phyloP scores from a whole-genome alignment of 35 echinoderm and acorn worm genomes.

The Apostichopus parvimensis region DNA sequence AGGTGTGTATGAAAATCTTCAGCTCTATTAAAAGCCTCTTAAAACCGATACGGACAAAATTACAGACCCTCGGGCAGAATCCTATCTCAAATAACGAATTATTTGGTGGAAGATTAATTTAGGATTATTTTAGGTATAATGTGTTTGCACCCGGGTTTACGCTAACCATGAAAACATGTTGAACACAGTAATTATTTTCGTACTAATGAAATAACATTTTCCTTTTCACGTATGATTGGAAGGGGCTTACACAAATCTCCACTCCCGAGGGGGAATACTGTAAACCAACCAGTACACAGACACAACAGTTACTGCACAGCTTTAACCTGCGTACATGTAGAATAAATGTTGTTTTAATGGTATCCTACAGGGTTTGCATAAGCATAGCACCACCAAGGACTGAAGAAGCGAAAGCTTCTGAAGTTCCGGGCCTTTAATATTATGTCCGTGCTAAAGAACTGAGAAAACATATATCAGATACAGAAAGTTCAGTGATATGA shows the following conservation, averaged over 20 bases:
- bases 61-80: background rate
- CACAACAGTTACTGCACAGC: too few species aligned
- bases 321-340: too few species aligned
- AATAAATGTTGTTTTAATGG: too few species aligned
- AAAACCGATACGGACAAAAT: background rate
- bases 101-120: background rate
- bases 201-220: constrained; percentile 6
- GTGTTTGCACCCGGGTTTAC: background rate
- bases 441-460: too few species aligned
- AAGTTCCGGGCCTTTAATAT: too few species aligned
- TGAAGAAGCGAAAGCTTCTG: too few species aligned
- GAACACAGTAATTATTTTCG: background rate
- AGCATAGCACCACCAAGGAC: too few species aligned
- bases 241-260: background rate
- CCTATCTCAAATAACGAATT: background rate
- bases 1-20: background rate
- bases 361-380: too few species aligned
- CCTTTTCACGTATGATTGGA: background rate
- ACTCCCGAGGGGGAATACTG: background rate
- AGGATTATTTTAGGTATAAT: background rate
- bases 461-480: too few species aligned
- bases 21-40: background rate
- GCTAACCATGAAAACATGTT: background rate
- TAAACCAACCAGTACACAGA: background rate
- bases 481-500: too few species aligned